A percentile compares a stretch with the other conserved stretches of the same genome.
Evolutionary conservation across 2,797 vertebrate genomes (phyloP).

Genomic region (Platyrinchus mystaceus): DNA sequence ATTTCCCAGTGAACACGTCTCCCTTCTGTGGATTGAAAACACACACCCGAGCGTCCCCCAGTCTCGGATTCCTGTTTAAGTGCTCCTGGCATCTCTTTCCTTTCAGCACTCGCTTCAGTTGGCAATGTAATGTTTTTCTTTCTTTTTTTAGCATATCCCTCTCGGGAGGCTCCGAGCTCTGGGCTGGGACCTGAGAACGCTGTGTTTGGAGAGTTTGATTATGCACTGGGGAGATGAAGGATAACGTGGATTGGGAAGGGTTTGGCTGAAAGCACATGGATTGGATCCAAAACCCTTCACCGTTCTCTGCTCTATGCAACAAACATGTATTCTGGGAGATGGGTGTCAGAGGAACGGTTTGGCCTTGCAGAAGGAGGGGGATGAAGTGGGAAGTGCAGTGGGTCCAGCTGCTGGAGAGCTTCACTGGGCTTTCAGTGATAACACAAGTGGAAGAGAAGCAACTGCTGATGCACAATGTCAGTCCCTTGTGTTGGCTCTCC

Average conservation of each 20-base stretch:
- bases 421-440: not conserved
- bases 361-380: not conserved
- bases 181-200: not conserved
- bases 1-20: not conserved
- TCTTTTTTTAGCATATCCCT: conserved; percentile 45
- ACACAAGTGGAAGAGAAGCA: not conserved
- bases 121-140: conserved; percentile 42
- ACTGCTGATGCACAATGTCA: not conserved
- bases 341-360: not conserved
- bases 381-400: not conserved
- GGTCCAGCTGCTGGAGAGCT: fast-evolving
- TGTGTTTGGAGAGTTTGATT: conserved; percentile 22
- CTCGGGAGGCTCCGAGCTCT: not conserved
- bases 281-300: not conserved
- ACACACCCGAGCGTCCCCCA: not conserved
- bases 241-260: not conserved
- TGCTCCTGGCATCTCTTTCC: conserved; percentile 41
- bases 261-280: not conserved
- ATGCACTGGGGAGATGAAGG: conserved; percentile 28
- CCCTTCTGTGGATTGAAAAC: not conserved
- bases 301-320: not conserved
- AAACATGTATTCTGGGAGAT: not conserved
- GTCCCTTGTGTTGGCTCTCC: not conserved
- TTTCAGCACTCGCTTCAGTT: conserved; percentile 43
- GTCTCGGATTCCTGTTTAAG: conserved; percentile 16